phyloP scores from a whole-genome alignment of 2,888 invertebrate species.

The Miltochrista miniata region DNA sequence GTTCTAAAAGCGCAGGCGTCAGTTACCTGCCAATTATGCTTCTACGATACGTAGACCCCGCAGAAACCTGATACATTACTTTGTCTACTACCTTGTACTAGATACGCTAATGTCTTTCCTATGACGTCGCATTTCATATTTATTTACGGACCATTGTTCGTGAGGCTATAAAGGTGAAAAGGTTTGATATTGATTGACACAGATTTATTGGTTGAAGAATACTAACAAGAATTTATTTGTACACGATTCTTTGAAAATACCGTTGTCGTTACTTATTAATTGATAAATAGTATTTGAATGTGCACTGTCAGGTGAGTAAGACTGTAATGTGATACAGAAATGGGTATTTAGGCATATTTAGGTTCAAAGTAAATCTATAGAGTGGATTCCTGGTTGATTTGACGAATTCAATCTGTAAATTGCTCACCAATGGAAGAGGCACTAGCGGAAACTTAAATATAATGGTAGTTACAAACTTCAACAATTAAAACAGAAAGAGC shows the following conservation, averaged over 20 bases:
- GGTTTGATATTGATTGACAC: slow-evolving; percentile 2
- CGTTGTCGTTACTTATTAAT: neutral
- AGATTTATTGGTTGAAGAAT: neutral
- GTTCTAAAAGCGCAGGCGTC: slow-evolving; percentile 17
- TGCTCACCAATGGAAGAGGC: too few species aligned
- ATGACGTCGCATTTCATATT: slow-evolving; percentile 4
- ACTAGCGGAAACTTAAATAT: too few species aligned
- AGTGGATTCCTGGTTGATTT: too few species aligned
- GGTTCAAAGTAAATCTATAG: too few species aligned
- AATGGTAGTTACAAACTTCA: too few species aligned
- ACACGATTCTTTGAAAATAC: neutral
- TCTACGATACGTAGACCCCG: slow-evolving; percentile 1
- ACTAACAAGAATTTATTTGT: too few species aligned
- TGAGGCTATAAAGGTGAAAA: slow-evolving; percentile 4
- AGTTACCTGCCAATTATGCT: slow-evolving; percentile 32
- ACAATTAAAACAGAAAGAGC: too few species aligned
- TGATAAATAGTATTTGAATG: too few species aligned
- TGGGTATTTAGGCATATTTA: too few species aligned
- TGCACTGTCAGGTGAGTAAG: too few species aligned
- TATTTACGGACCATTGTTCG: slow-evolving; percentile 1
- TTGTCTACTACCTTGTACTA: slow-evolving; percentile 1
- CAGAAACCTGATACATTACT: neutral
- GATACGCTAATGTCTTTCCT: slow-evolving; percentile 7
- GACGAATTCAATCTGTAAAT: too few species aligned
- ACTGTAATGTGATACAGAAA: too few species aligned